These are phyloP conservation scores for Pipistrellus kuhlii DNA, from an alignment of 2,797 vertebrate genomes.

Conservation along the genomic window DNA sequence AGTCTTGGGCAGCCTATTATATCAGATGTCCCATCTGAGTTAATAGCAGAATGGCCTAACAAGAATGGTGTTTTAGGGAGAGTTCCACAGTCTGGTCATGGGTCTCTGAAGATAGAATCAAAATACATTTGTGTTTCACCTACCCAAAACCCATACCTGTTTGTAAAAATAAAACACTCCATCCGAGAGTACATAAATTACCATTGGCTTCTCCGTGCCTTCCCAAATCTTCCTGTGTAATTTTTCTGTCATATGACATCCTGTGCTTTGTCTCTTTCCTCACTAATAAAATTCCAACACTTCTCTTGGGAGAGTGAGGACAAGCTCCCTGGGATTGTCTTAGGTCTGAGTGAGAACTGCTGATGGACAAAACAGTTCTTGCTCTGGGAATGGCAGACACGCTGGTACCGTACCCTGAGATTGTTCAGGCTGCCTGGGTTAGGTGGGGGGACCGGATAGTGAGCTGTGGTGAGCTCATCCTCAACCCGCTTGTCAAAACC, in stretches of 20 bases:
- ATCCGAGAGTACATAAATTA: not conserved
- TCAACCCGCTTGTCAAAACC: not conserved
- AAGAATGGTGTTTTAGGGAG: constrained; percentile 3
- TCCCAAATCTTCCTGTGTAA: not conserved
- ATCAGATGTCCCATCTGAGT: not conserved
- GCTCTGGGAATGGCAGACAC: not conserved
- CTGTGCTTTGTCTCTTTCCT: not conserved
- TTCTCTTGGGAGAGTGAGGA: not conserved
- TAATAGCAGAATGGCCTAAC: not conserved
- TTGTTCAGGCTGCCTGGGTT: not conserved
- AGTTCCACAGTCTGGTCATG: not conserved
- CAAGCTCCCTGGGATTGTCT: not conserved
- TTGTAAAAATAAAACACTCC: not conserved
- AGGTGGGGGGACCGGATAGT: not conserved
- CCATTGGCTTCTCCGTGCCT: not conserved
- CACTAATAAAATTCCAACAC: not conserved
- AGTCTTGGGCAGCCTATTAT: not conserved
- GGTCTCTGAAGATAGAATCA: not conserved
- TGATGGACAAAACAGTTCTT: not conserved
- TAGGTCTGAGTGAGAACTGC: not conserved
- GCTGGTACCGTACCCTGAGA: not conserved
- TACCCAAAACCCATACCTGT: not conserved
- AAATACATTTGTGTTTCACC: not conserved
- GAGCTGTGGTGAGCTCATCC: not conserved
- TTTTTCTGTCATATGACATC: not conserved